A percentile compares a stretch with the other conserved stretches of the same genome.
Conservation (phyloP, 2,113 vertebrate species). For the Thomomys bottae region DNA sequence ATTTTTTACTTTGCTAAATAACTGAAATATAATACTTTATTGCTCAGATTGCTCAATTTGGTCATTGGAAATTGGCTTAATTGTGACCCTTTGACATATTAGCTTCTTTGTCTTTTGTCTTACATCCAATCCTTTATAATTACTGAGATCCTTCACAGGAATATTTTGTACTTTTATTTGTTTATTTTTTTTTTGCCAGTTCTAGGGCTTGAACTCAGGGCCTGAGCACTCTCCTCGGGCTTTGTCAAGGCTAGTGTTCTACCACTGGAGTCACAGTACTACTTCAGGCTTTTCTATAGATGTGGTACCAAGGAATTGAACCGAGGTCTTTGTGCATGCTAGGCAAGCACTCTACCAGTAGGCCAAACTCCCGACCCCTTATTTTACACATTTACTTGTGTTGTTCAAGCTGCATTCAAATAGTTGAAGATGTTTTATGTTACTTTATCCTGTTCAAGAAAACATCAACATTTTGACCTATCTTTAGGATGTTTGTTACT, state of each 20-base stretch:
- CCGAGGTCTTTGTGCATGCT: too few relatives aligned
- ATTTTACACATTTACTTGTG: background rate
- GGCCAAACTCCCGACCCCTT: too few relatives aligned
- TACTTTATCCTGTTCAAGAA: background rate
- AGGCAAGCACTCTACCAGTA: too few relatives aligned
- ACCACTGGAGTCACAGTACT: too few relatives aligned
- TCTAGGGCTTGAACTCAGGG: too few relatives aligned
- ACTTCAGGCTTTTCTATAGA: too few relatives aligned
- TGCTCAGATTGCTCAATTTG: background rate
- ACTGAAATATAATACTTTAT: background rate
- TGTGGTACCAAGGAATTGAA: too few relatives aligned
- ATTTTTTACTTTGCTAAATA: constrained; percentile 1
- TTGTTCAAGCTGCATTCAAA: background rate
- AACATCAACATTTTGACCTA: background rate
- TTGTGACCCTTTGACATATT: background rate
- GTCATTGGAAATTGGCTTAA: background rate
- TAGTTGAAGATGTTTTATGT: background rate
- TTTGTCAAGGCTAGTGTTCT: too few relatives aligned
- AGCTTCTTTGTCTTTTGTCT: background rate
- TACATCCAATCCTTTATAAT: background rate
- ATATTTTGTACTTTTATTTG: background rate
- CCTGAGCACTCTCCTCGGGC: too few relatives aligned
- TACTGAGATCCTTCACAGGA: background rate
- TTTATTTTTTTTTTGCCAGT: too few relatives aligned
- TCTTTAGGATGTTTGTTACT: background rate